A percentile compares a stretch with the other conserved stretches of the same genome.
phyloP scores from a whole-genome alignment of 2,888 invertebrate species.

The Buathra laborator region DNA sequence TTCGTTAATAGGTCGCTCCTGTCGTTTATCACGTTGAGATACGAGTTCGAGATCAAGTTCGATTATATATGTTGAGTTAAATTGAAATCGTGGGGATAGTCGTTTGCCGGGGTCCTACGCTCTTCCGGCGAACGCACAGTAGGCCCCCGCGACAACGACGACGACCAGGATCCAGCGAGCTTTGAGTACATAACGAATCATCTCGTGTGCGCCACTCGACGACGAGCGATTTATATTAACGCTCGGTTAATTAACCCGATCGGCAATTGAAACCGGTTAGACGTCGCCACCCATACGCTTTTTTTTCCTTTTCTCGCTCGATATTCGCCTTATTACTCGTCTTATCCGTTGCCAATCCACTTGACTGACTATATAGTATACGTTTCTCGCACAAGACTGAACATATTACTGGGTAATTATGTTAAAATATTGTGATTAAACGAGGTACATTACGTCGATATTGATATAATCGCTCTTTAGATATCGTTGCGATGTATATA shows the following conservation, averaged over 20 bases:
- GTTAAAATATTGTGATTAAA: slow-evolving; percentile 77
- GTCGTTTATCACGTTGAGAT: slow-evolving; percentile 72
- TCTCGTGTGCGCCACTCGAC: slow-evolving; percentile 19
- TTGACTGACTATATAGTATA: slow-evolving; percentile 22
- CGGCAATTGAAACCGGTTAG: slow-evolving; percentile 80
- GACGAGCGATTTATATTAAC: slow-evolving; percentile 79
- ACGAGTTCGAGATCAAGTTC: slow-evolving; percentile 59
- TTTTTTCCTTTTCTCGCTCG: neutral
- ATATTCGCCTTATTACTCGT: slow-evolving; percentile 19
- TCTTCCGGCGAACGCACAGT: slow-evolving; percentile 61
- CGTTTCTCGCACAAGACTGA: slow-evolving; percentile 67
- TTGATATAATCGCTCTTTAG: slow-evolving; percentile 53
- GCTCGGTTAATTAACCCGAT: slow-evolving; percentile 80
- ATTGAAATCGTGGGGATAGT: slow-evolving; percentile 79
- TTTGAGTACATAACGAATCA: slow-evolving; percentile 12
- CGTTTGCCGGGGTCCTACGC: slow-evolving; percentile 52
- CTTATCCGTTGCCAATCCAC: slow-evolving; percentile 27
- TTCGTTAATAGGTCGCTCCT: slow-evolving; percentile 74
- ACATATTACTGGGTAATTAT: slow-evolving; percentile 72
- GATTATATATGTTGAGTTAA: slow-evolving; percentile 76
- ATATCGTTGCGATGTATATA: slow-evolving; percentile 13
- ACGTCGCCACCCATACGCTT: slow-evolving; percentile 60
- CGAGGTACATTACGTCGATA: slow-evolving; percentile 73
- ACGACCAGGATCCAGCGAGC: slow-evolving; percentile 16
- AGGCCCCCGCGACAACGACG: slow-evolving; percentile 46